Conservation (phyloP, 2,797 vertebrate genomes). For the Amphiprion clarkii region DNA sequence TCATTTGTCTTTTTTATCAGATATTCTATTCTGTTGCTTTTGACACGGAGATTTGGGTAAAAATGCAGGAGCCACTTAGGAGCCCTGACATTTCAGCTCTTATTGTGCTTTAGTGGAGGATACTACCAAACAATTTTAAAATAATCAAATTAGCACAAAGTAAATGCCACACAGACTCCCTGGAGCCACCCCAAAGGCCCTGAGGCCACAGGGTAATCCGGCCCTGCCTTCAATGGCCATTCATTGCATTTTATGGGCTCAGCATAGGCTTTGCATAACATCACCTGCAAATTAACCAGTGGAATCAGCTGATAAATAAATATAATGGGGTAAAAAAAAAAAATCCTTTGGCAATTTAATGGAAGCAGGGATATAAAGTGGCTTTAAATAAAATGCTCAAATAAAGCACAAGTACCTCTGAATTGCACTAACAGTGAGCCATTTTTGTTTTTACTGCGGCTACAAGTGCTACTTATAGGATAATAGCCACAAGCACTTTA, state of each 20-base stretch:
- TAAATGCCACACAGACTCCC: background rate
- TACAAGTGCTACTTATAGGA: no score
- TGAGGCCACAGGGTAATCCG: background rate
- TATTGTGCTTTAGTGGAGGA: background rate
- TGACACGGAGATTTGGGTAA: background rate
- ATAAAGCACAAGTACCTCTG: no score
- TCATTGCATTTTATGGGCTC: background rate
- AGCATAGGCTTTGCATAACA: background rate
- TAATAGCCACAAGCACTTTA: no score
- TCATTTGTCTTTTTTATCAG: no score
- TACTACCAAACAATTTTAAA: slow-evolving; percentile 6
- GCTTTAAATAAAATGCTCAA: no score
- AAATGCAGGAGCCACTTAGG: background rate
- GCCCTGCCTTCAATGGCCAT: background rate
- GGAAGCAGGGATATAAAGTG: no score
- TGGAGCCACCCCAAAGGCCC: background rate
- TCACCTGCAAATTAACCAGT: background rate
- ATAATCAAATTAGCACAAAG: slow-evolving; percentile 12
- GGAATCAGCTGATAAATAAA: background rate
- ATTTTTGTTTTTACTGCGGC: no score
- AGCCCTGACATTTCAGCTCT: background rate
- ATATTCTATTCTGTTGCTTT: background rate
- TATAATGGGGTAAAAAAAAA: background rate
- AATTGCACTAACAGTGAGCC: no score
- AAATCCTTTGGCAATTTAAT: no score